A percentile compares a stretch with the other conserved stretches of the same genome.
Conservation (phyloP, 2,113 vertebrate genomes). For the Phaethon lepturus region DNA sequence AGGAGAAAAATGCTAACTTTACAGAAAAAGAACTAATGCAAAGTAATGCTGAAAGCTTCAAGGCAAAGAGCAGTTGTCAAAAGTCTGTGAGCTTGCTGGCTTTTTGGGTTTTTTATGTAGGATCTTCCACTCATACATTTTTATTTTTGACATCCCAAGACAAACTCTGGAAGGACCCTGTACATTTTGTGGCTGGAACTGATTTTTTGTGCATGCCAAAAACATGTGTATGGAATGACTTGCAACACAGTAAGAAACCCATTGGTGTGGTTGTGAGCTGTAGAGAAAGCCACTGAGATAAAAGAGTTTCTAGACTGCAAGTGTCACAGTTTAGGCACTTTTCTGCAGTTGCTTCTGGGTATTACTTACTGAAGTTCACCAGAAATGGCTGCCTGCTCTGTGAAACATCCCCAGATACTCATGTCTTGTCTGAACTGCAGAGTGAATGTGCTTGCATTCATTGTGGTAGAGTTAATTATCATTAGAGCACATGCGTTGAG, state of each 20-base stretch:
- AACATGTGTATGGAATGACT: rapidly evolving
- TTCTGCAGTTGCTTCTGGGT: not conserved
- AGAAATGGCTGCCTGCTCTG: no score
- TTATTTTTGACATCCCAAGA: not conserved
- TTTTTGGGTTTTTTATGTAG: not conserved
- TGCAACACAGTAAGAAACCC: not conserved
- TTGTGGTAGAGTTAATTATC: not conserved
- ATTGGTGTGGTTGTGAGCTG: not conserved
- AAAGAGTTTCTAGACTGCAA: not conserved
- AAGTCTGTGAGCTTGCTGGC: not conserved
- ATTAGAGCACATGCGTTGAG: rapidly evolving
- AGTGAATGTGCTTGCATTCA: no score
- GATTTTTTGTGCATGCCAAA: not conserved
- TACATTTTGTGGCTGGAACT: not conserved
- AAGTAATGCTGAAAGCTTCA: not conserved
- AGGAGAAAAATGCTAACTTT: not conserved
- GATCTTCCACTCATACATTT: not conserved
- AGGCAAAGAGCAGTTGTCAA: not conserved
- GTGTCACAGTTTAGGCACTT: not conserved
- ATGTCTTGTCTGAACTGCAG: not conserved
- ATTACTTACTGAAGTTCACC: not conserved
- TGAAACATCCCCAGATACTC: not conserved
- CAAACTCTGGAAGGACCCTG: not conserved
- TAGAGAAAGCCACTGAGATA: not conserved
- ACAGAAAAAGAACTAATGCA: not conserved